These are phyloP conservation scores for Metridium senile DNA, from an alignment of 92 coral and sea anemone genomes.

Conservation along the genomic window DNA sequence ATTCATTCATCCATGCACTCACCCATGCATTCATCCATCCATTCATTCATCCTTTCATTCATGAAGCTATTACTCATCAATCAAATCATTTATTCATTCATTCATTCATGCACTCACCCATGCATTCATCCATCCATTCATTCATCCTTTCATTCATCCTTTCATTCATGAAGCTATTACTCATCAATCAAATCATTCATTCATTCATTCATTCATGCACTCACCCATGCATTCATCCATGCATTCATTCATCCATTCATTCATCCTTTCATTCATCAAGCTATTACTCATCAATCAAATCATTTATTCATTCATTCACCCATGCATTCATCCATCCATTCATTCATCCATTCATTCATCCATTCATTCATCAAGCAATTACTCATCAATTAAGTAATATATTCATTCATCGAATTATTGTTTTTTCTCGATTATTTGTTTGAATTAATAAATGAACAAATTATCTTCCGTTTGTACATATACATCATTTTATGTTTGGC, in stretches of 20 bases:
- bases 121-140: background rate
- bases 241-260: constrained; percentile 1
- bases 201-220: background rate
- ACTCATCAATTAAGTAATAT: too few relatives aligned
- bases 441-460: too few relatives aligned
- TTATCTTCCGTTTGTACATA: too few relatives aligned
- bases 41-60: background rate
- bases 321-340: background rate
- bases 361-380: background rate
- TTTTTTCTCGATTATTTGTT: background rate
- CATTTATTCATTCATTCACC: background rate
- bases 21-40: too few relatives aligned
- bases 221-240: background rate
- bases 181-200: background rate
- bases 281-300: background rate
- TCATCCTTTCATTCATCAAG: background rate
- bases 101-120: background rate
- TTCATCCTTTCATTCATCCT: background rate
- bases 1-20: too few relatives aligned
- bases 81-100: background rate
- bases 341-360: background rate
- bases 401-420: background rate
- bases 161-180: background rate
- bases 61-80: too few relatives aligned
- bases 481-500: too few relatives aligned